Conservation (phyloP, 2,888 invertebrate genomes). For the Metallyticus violacea region DNA sequence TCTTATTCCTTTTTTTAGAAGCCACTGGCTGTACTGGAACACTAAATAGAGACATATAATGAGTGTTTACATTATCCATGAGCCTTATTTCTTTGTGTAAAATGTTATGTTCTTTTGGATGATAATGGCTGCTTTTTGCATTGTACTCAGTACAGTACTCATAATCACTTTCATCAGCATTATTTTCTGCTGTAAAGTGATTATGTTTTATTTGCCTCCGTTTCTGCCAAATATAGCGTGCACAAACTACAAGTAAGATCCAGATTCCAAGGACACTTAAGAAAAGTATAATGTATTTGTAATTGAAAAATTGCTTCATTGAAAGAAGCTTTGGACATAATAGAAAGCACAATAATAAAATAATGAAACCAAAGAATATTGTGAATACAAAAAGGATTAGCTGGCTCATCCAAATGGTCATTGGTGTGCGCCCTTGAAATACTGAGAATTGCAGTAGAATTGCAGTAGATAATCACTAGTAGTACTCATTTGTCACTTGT, state of each 20-base stretch:
- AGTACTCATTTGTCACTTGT: neutral
- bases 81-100: neutral
- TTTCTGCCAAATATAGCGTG: neutral
- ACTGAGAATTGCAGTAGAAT: neutral
- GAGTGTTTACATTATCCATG: neutral
- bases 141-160: neutral
- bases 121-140: neutral
- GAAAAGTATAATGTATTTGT: neutral
- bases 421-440: neutral
- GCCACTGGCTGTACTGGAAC: neutral
- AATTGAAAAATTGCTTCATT: neutral
- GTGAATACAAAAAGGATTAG: neutral
- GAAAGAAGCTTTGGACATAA: neutral
- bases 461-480: neutral
- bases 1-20: neutral
- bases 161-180: neutral
- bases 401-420: neutral
- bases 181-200: neutral
- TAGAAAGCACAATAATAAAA: neutral
- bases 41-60: neutral
- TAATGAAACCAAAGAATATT: neutral
- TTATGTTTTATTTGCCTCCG: neutral
- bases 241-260: neutral
- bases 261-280: neutral
- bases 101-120: neutral